Percentiles rank a stretch among this genome's conserved stretches.
Evolutionary conservation across 2,888 invertebrate genomes (phyloP).

Genomic region (Drosophila ezoana): DNA sequence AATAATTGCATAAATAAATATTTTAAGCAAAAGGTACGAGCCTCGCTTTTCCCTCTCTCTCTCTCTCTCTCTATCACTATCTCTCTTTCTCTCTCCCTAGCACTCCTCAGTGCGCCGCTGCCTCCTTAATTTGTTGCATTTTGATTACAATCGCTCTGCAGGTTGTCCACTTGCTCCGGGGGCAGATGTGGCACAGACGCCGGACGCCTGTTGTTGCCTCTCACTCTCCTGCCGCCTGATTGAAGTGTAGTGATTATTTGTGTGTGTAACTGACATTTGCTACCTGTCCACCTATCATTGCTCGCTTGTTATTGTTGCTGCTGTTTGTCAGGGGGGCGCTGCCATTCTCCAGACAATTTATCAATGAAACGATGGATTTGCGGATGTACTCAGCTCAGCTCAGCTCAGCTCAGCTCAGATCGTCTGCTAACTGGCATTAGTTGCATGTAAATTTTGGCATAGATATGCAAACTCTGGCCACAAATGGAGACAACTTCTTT

Average conservation of each 20-base stretch:
- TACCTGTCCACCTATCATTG: conserved; percentile 54
- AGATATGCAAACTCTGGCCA: conserved; percentile 38
- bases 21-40: conserved; percentile 76
- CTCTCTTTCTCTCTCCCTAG: conserved; percentile 34
- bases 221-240: conserved; percentile 48
- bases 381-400: conserved; percentile 23
- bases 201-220: conserved; percentile 10
- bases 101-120: conserved; percentile 24
- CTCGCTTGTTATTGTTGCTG: conserved; percentile 37
- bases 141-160: conserved; percentile 76
- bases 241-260: conserved; percentile 74
- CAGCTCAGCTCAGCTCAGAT: not conserved
- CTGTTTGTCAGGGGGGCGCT: conserved; percentile 16
- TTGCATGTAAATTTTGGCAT: conserved; percentile 62
- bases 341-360: conserved; percentile 65
- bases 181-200: conserved; percentile 63
- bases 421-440: conserved; percentile 31
- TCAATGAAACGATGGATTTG: conserved; percentile 77
- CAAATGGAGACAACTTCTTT: conserved; percentile 31
- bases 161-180: conserved; percentile 36
- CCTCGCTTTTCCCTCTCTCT: conserved; percentile 28
- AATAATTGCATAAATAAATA: conserved; percentile 83
- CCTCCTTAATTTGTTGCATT: conserved; percentile 79
- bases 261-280: conserved; percentile 43
- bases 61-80: conserved; percentile 26